Evolutionary conservation across 2,113 vertebrate species (phyloP).

Genomic region (Tichodroma muraria): DNA sequence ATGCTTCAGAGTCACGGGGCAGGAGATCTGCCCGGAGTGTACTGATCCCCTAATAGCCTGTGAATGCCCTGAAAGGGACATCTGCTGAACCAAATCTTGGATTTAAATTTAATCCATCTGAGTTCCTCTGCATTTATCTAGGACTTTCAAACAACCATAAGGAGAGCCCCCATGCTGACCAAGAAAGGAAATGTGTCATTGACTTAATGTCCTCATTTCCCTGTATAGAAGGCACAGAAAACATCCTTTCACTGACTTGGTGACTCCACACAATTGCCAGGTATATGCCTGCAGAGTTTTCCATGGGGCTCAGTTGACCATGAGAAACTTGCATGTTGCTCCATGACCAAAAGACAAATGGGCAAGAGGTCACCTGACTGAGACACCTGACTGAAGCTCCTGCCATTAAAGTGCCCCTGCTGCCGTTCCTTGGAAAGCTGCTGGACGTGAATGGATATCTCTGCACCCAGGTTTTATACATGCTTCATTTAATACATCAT

Average conservation of each 20-base stretch:
- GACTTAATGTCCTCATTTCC: neutral
- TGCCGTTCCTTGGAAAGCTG: rapidly evolving
- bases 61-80: neutral
- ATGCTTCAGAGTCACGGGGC: rapidly evolving
- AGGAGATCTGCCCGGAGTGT: neutral
- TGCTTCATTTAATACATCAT: rapidly evolving
- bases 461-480: neutral
- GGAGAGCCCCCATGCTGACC: neutral
- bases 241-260: too few species aligned
- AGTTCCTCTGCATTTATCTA: constrained; percentile 9
- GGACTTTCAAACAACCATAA: neutral
- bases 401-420: neutral
- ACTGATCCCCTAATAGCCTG: neutral
- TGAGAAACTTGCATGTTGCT: neutral
- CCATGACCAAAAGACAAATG: neutral
- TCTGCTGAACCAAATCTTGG: constrained; percentile 19
- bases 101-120: constrained; percentile 38
- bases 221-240: neutral
- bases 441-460: neutral
- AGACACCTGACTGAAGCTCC: neutral
- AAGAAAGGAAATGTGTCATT: neutral
- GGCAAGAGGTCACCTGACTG: neutral
- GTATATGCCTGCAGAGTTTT: rapidly evolving
- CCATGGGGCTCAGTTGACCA: rapidly evolving
- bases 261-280: too few species aligned